phyloP scores from a whole-genome alignment of 2,888 invertebrate genomes.

The Eurytoma adleriae region DNA sequence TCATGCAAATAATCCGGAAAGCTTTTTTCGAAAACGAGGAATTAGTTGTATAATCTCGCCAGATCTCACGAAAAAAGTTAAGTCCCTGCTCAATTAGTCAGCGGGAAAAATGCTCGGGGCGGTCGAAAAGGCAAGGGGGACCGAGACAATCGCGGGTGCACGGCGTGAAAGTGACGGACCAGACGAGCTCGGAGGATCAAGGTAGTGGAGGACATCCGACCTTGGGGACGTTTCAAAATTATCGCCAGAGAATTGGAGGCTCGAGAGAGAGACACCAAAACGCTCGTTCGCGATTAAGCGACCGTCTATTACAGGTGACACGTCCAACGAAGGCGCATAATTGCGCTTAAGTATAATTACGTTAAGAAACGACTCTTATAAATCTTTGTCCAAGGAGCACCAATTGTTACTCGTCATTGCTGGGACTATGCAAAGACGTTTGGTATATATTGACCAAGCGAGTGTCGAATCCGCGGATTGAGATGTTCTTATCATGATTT shows the following conservation, averaged over 20 bases:
- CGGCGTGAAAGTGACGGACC: background rate
- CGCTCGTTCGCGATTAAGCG: background rate
- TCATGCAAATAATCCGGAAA: no score
- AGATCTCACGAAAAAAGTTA: no score
- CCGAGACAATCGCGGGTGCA: no score
- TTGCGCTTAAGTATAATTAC: background rate
- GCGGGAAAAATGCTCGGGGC: no score
- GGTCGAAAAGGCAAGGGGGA: background rate
- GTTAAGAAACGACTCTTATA: background rate
- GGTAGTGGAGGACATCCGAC: conserved; percentile 32
- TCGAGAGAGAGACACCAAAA: background rate
- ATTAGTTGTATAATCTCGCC: no score
- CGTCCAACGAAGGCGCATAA: background rate
- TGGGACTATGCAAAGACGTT: no score
- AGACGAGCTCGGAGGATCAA: conserved; percentile 11
- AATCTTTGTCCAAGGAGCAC: background rate
- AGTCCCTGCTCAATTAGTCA: no score
- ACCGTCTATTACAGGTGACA: background rate
- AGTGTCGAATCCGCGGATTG: no score
- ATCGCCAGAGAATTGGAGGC: conserved; percentile 1
- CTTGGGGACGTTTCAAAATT: conserved; percentile 21
- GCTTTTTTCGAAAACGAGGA: no score
- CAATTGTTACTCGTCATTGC: no score
- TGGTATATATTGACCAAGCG: no score
- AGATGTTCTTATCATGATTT: no score